Conservation (phyloP, 2,797 vertebrate species). For the Anas flavirostris region DNA sequence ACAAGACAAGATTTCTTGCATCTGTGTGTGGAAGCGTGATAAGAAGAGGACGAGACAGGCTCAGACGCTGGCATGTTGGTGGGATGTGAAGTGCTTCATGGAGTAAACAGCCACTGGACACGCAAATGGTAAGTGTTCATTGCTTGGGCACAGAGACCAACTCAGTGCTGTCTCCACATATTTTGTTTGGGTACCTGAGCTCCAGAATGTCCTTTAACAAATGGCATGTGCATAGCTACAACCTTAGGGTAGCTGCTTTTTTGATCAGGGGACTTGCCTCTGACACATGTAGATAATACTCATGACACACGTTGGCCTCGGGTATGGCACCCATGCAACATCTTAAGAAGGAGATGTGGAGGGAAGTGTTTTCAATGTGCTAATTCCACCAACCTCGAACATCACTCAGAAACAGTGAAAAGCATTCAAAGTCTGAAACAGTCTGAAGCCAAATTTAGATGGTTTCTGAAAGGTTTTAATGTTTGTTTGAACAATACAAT, state of each 20-base stretch:
- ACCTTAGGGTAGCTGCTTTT: fast-evolving
- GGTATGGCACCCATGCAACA: not conserved
- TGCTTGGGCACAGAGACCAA: not conserved
- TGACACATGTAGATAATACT: not conserved
- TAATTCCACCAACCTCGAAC: not conserved
- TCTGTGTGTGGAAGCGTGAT: not conserved
- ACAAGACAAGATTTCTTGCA: not conserved
- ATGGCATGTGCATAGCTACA: not conserved
- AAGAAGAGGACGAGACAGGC: not conserved
- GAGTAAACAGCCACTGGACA: not conserved
- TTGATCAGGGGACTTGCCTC: not conserved
- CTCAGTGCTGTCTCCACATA: not conserved
- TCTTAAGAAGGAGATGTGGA: not conserved
- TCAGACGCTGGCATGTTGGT: not conserved
- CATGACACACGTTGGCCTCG: fast-evolving
- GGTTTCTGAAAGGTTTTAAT: not conserved
- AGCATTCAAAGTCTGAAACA: not conserved
- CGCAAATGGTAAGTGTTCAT: not conserved
- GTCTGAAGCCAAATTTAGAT: not conserved
- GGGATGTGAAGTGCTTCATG: not conserved
- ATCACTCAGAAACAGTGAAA: not conserved
- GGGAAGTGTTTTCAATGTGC: not conserved
- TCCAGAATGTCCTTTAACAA: not conserved
- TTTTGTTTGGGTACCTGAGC: not conserved
- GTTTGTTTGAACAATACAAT: not conserved